Evolutionary conservation across 2,797 vertebrate species (phyloP), one percentile per base, ranked within the genome.

Genomic region (Poecilia picta): DNA sequence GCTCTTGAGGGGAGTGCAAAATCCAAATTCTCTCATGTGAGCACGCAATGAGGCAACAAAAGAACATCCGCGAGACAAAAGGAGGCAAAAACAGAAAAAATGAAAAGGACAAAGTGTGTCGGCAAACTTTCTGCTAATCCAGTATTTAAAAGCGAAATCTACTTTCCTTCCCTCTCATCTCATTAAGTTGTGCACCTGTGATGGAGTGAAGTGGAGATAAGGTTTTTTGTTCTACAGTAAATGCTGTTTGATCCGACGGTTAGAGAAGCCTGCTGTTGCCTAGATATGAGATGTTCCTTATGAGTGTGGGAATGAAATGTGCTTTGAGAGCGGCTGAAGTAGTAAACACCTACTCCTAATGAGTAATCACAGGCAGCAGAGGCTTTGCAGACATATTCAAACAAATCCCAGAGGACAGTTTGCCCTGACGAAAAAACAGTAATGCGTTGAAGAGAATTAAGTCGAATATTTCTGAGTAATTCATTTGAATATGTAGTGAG

Each of bases 261-360:
- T 72, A 36, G 73, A 74, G 23, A 70, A 73, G 68, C 62, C 55
- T 39, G 47, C 62, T 72, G 79, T 78, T 78, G 47, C 74, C 82
- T 47, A 8, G 80, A 87, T 87, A 66, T 84, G 62, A 84, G 82
- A 90, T 73, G 74, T 47, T 66, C 68, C 81, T 41, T 39, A 1
- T 77, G 89, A 72, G 74, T 76, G 85, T 83, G 57, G n/a, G 71
- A 31, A 64, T 70, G 80, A 75, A 62, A 75, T 62, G 74, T 33
- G 74, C 57, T 75, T 75, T 64, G 28, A 46, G 74, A 59, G 74
- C 13, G 25, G 68, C 68, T 75, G 68, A 73, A 73, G 76, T 70
- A 79, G 74, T 82, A 75, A 87, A 88, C 88, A 82, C 87, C 82
- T 84, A 81, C 83, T 85, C 72, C 31, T 45, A 85, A 84, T 88